Evolutionary conservation across 2,113 vertebrate genomes (phyloP).

Genomic region (Madoqua kirkii): DNA sequence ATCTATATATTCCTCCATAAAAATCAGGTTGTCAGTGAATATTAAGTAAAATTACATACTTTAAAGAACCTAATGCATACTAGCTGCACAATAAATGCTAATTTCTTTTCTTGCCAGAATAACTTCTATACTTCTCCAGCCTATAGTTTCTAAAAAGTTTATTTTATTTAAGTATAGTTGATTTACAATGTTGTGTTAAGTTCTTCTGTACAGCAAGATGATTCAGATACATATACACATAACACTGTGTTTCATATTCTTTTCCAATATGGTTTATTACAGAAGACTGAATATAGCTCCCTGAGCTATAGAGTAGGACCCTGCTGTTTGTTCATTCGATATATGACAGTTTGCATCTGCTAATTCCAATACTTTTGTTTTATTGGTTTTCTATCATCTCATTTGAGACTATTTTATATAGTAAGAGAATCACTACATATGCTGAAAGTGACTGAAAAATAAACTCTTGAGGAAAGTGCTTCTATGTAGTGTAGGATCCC

Average conservation of each 20-base stretch:
- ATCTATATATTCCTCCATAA: not conserved
- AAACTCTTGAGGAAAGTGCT: not conserved
- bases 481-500: too few species aligned
- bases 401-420: not conserved
- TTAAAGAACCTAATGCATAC: not conserved
- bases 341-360: not conserved
- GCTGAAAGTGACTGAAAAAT: not conserved
- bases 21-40: not conserved
- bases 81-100: not conserved
- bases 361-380: not conserved
- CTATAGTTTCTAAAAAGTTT: not conserved
- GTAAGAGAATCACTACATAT: not conserved
- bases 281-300: not conserved
- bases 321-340: not conserved
- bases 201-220: not conserved
- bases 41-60: not conserved
- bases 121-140: not conserved
- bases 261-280: not conserved
- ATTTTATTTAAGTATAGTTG: not conserved
- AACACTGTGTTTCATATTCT: not conserved
- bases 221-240: not conserved
- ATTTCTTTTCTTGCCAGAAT: not conserved
- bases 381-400: not conserved
- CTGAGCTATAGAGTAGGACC: not conserved
- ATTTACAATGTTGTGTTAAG: not conserved